A percentile compares a stretch with the other conserved stretches of the same genome.
phyloP scores from a whole-genome alignment of 2,888 invertebrate genomes.

The Habroteleia sp. region DNA sequence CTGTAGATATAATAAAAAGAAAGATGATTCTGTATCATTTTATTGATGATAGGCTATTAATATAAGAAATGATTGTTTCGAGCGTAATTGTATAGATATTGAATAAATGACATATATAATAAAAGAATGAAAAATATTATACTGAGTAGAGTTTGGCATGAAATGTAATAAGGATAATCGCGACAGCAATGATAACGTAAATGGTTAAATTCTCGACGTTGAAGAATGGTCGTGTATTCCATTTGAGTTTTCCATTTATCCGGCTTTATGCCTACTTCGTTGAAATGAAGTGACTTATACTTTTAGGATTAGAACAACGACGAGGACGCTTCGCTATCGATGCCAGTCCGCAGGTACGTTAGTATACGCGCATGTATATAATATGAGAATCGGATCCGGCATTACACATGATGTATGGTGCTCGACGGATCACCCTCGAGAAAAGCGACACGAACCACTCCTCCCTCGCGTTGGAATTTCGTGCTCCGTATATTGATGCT shows the following conservation, averaged over 20 bases:
- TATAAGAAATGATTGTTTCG: slow-evolving; percentile 58
- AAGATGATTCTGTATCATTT: slow-evolving; percentile 49
- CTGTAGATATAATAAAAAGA: slow-evolving; percentile 46
- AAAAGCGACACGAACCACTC: slow-evolving; percentile 72
- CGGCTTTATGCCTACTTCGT: slow-evolving; percentile 66
- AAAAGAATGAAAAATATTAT: slow-evolving; percentile 59
- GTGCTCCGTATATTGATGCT: slow-evolving; percentile 80
- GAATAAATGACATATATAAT: slow-evolving; percentile 59
- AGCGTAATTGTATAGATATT: slow-evolving; percentile 52
- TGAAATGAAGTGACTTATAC: slow-evolving; percentile 68
- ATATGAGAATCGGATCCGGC: slow-evolving; percentile 78
- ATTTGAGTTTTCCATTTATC: slow-evolving; percentile 70
- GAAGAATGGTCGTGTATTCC: slow-evolving; percentile 67
- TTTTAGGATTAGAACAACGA: slow-evolving; percentile 67
- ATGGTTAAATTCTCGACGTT: slow-evolving; percentile 61
- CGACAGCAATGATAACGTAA: slow-evolving; percentile 62
- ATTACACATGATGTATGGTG: slow-evolving; percentile 79
- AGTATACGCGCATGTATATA: slow-evolving; percentile 69
- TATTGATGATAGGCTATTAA: slow-evolving; percentile 61
- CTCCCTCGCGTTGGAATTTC: slow-evolving; percentile 71
- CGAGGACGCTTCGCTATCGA: slow-evolving; percentile 64
- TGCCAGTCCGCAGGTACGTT: slow-evolving; percentile 62
- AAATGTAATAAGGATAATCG: slow-evolving; percentile 63
- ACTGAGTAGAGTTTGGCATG: slow-evolving; percentile 48
- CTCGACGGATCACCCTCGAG: slow-evolving; percentile 74